A percentile compares a stretch with the other conserved stretches of the same genome.
These are phyloP conservation scores for Ashinkailepas kermadecensis DNA, from an alignment of 2,888 invertebrate species.

Conservation along the genomic window DNA sequence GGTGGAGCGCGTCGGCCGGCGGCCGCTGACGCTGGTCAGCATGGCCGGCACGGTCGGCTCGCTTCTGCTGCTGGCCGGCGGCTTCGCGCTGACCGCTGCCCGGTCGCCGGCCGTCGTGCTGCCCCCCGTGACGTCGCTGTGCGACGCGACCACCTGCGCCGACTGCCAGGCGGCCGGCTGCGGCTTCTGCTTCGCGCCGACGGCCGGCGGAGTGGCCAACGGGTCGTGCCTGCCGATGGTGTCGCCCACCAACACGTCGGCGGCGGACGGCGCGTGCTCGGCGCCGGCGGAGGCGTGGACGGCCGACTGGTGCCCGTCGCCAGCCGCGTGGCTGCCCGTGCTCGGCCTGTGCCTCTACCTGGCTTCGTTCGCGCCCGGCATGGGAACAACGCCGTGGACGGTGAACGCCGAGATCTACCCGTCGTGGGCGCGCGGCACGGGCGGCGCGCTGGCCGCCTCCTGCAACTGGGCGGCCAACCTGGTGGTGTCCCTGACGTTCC, in stretches of 20 bases:
- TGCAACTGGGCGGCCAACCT: constrained; percentile 50
- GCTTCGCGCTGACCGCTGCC: constrained; percentile 43
- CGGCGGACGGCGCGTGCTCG: constrained; percentile 40
- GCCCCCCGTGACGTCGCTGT: constrained; percentile 34
- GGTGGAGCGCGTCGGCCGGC: constrained; percentile 47
- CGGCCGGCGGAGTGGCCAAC: constrained; percentile 35
- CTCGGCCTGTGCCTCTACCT: constrained; percentile 45
- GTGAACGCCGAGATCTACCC: constrained; percentile 51
- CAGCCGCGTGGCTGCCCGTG: constrained; percentile 44
- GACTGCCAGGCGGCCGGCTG: constrained; percentile 44
- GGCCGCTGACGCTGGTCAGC: constrained; percentile 39
- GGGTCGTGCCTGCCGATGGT: constrained; percentile 40
- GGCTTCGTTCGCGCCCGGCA: constrained; percentile 48
- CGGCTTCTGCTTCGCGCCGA: constrained; percentile 44
- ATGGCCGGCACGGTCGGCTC: constrained; percentile 42
- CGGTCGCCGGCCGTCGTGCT: constrained; percentile 49
- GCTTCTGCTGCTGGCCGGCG: constrained; percentile 42
- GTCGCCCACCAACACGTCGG: constrained; percentile 32
- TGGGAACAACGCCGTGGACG: constrained; percentile 52
- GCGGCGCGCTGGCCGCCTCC: constrained; percentile 45
- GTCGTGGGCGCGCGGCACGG: constrained; percentile 48
- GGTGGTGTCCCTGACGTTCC: constrained; percentile 48
- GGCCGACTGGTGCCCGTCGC: constrained; percentile 41
- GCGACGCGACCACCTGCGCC: constrained; percentile 42
- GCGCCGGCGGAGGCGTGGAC: constrained; percentile 30